Evolutionary conservation across 2,888 invertebrate genomes (phyloP).

Genomic region (Acrocyrtus sp.): DNA sequence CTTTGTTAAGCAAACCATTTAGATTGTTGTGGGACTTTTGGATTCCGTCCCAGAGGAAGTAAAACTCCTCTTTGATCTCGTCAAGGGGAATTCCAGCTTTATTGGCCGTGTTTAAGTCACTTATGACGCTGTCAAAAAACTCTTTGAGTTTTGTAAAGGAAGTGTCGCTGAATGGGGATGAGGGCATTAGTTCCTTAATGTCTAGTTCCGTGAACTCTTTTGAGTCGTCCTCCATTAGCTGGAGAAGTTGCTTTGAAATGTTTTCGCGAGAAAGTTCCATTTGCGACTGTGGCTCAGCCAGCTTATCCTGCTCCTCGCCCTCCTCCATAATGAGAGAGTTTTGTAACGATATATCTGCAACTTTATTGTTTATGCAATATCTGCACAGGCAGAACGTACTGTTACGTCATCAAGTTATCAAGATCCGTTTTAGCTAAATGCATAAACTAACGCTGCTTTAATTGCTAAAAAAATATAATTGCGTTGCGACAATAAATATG

Average conservation of each 20-base stretch:
- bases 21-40: slow-evolving; percentile 55
- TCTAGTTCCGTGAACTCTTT: slow-evolving; percentile 41
- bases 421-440: too few relatives aligned
- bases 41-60: slow-evolving; percentile 56
- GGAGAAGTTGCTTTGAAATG: slow-evolving; percentile 22
- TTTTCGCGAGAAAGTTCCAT: neutral
- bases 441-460: neutral
- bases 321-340: too few relatives aligned
- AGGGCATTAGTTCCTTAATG: slow-evolving; percentile 43
- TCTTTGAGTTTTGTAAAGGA: slow-evolving; percentile 37
- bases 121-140: slow-evolving; percentile 34
- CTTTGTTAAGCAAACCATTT: slow-evolving; percentile 41
- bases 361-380: too few relatives aligned
- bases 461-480: too few relatives aligned
- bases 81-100: slow-evolving; percentile 45
- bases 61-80: slow-evolving; percentile 55
- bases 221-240: slow-evolving; percentile 31
- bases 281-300: too few relatives aligned
- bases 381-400: too few relatives aligned
- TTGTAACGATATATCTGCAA: too few relatives aligned
- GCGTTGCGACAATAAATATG: too few relatives aligned
- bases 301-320: too few relatives aligned
- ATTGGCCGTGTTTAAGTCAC: slow-evolving; percentile 39
- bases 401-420: too few relatives aligned
- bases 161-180: slow-evolving; percentile 39